Base-by-base conservation (phyloP, 2,113 vertebrate species). In the Melanostigma gelatinosum region DNA sequence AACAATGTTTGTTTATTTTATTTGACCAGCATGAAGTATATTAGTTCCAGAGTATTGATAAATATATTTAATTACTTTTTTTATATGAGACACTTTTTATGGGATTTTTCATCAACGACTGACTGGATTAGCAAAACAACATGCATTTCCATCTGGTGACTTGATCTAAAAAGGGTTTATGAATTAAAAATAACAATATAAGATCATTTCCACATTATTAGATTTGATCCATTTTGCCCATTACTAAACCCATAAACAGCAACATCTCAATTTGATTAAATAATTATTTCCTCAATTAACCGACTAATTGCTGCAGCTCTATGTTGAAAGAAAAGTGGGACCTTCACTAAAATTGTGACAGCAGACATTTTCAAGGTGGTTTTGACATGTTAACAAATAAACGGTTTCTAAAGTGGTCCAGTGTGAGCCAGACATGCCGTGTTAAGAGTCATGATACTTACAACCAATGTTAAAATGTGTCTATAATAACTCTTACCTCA, bases 401-500 rank as follows among this genome's bases (percentile, higher is more conserved):
- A 50, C 16, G 1, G 46, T 20, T n/a, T 22, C 22, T 55, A 55
- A 55, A 55, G n/a, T 55, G 50, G 20, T n/a, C 50, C 44, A 6
- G 46, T 42, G 40, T 48, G 46, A 48, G 16, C 46, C 46, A 42
- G 9, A 42, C 11, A 42, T 18, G 10, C 20, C 63, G 44, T 0
- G 8, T 38, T 34, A 4, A 11, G 24, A 54, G 18, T 38, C 27
- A 55, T 15, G 15, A 18, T 48, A 6, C 46, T 18, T 48, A 50
- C 20, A 50, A 50, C 16, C 6, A 50, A 50, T 50, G 18, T 18
- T 50, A 50, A 58, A 44, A 46, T 42, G 0, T 40, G 18, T 22
- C 8, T 50, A 18, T 8, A 50, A 32, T 48, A 3, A 75, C 12
- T 69, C 88, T 91, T 75, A 97, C 97, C 95, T 96, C 91, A 85